Conservation (phyloP, 2,113 vertebrate genomes). For the Vulpes ferrilata region DNA sequence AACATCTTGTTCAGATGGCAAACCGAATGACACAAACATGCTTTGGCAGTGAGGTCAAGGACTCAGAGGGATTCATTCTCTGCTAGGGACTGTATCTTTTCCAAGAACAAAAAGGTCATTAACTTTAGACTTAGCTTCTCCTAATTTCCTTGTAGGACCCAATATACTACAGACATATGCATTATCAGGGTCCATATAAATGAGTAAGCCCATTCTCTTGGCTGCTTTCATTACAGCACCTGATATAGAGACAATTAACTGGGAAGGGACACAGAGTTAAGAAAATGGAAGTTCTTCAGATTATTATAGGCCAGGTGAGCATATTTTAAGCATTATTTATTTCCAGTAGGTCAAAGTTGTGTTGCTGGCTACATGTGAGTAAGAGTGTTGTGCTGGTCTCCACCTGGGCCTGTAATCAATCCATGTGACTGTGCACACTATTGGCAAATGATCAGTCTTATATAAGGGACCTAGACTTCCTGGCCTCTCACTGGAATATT, state of each 20-base stretch:
- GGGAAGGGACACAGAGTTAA: background rate
- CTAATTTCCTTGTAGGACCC: slow-evolving; percentile 29
- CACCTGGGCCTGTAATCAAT: background rate
- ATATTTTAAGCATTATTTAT: slow-evolving; percentile 34
- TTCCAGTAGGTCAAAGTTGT: background rate
- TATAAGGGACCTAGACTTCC: background rate
- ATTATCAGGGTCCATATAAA: slow-evolving; percentile 48
- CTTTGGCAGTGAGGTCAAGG: slow-evolving; percentile 77
- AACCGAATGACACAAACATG: slow-evolving; percentile 69
- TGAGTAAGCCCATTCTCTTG: slow-evolving; percentile 59
- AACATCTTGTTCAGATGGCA: slow-evolving; percentile 69
- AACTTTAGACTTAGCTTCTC: slow-evolving; percentile 73
- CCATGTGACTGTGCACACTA: background rate
- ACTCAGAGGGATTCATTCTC: slow-evolving; percentile 29
- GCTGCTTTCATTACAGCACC: slow-evolving; percentile 54
- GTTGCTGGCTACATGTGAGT: background rate
- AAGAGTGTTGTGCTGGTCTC: background rate
- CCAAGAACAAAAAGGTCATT: slow-evolving; percentile 66
- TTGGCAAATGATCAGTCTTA: background rate
- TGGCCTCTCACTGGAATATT: background rate
- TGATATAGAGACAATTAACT: slow-evolving; percentile 39
- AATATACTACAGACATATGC: slow-evolving; percentile 12
- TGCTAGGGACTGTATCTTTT: slow-evolving; percentile 61
- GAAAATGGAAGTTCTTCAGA: background rate
- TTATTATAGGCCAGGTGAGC: background rate